Base-by-base conservation (phyloP, 2,797 vertebrate species). In the Lacerta bilineata region DNA sequence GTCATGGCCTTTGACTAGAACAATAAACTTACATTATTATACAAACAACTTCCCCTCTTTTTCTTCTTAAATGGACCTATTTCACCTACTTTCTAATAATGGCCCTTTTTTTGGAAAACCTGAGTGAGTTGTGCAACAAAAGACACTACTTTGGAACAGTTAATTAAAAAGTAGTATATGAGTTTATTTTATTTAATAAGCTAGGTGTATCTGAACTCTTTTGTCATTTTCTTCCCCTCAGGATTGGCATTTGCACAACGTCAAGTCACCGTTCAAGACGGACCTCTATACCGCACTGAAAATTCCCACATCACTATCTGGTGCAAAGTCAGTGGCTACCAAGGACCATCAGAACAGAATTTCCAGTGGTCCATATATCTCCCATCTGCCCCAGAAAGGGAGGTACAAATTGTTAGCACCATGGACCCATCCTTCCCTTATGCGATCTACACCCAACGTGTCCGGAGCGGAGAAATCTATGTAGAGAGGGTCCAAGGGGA, bases 301-400 rank as follows among this genome's bases (percentile, higher is more conserved):
- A 96, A 97, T 15, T 97, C 97, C 83, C 97, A 97, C 82, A 8
- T 97, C 91, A 97, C 95, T 20, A 96, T 97, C 93, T 97, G 96
- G 97, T 97, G 97, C 93, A 97, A 97, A 3, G 97, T 97, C 88
- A 97, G 96, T 0, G 95, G 97, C 91, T 97, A 95, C 94, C 96
- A 97, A 93, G 96, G 95, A 3, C 94, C 96, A 0, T 50, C 95
- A 0, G 95, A 97, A 90, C 97, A 97, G 96, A 95, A 95, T 36
- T 97, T 97, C 92, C 96, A 95, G 84, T 97, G 95, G 96, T 97
- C 96, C 85, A 94, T 96, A 77, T 97, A 97, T 91, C 94, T 96
- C 91, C 96, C 95, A 0, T 94, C 95, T 0, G 93, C 95, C 18
- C 95, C 96, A 0, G 95, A 96, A 80, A 92, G 96, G 0, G 96